phyloP scores from a whole-genome alignment of 2,888 invertebrate species.

The Plusia festucae region DNA sequence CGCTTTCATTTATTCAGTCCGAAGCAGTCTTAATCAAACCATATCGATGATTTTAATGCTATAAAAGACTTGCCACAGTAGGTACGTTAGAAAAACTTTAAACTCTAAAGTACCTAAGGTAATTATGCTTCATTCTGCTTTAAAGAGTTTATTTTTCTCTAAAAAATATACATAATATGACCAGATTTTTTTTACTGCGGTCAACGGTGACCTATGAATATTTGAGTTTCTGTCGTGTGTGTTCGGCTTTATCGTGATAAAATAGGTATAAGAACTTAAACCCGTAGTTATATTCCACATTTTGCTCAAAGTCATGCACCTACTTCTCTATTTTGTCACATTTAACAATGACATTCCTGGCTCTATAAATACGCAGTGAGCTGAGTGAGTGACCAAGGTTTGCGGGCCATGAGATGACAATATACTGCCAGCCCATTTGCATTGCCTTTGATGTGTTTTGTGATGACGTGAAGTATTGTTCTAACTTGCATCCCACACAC shows the following conservation, averaged over 20 bases:
- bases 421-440: conserved; percentile 80
- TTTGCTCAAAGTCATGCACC: conserved; percentile 11
- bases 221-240: too few species aligned
- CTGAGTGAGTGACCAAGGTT: conserved; percentile 69
- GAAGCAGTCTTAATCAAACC: conserved; percentile 45
- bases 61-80: too few species aligned
- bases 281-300: too few species aligned
- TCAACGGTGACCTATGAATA: too few species aligned
- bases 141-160: too few species aligned
- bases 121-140: too few species aligned
- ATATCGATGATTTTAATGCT: not conserved
- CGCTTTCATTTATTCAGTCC: conserved; percentile 75
- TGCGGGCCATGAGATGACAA: conserved; percentile 63
- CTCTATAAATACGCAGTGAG: conserved; percentile 77
- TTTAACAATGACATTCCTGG: conserved; percentile 83
- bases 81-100: too few species aligned
- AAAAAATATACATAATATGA: too few species aligned
- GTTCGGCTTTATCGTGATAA: too few species aligned
- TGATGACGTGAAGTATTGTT: conserved; percentile 26
- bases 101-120: too few species aligned
- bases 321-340: conserved; percentile 66
- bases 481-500: conserved; percentile 34
- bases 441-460: conserved; percentile 69
- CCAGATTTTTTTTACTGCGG: too few species aligned
- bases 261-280: too few species aligned